These are phyloP conservation scores for Boleophthalmus pectinirostris DNA, from an alignment of 2,113 vertebrate species.

Conservation along the genomic window DNA sequence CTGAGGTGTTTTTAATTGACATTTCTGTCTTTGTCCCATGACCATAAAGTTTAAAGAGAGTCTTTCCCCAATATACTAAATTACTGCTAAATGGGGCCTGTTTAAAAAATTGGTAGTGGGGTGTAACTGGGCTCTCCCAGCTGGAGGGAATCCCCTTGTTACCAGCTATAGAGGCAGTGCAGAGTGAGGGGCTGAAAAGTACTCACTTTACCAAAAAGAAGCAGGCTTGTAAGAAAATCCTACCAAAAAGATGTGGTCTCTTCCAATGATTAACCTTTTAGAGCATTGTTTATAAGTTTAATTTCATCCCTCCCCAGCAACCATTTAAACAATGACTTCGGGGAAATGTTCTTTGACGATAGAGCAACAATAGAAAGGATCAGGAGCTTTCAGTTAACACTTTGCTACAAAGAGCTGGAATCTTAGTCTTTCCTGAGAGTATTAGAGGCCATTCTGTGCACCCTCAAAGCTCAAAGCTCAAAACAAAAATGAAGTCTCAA, in stretches of 20 bases:
- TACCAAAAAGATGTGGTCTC: conserved; percentile 78
- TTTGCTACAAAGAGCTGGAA: conserved; percentile 84
- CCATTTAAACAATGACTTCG: conserved; percentile 97
- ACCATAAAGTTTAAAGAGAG: conserved; percentile 59
- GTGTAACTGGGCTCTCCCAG: conserved; percentile 63
- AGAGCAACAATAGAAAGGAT: conserved; percentile 87
- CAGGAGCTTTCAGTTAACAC: conserved; percentile 90
- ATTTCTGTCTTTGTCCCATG: conserved; percentile 73
- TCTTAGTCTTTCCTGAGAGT: conserved; percentile 91
- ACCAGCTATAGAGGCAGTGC: conserved; percentile 56
- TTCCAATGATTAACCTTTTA: conserved; percentile 84
- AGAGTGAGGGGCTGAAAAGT: conserved; percentile 63
- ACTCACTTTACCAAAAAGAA: conserved; percentile 77
- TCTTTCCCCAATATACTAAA: conserved; percentile 66
- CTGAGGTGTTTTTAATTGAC: conserved; percentile 80
- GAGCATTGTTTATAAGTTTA: conserved; percentile 90
- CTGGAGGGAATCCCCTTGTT: conserved; percentile 74
- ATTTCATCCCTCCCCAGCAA: conserved; percentile 96
- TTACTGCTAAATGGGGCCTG: conserved; percentile 73
- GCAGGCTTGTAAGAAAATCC: conserved; percentile 85
- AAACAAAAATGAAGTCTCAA: conserved; percentile 82
- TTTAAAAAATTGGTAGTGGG: conserved; percentile 57
- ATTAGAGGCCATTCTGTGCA: conserved; percentile 85
- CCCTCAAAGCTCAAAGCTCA: conserved; percentile 80
- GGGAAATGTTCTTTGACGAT: conserved; percentile 90